These are phyloP conservation scores for Zonotrichia albicollis DNA, from an alignment of 2,797 vertebrate genomes.

Conservation along the genomic window DNA sequence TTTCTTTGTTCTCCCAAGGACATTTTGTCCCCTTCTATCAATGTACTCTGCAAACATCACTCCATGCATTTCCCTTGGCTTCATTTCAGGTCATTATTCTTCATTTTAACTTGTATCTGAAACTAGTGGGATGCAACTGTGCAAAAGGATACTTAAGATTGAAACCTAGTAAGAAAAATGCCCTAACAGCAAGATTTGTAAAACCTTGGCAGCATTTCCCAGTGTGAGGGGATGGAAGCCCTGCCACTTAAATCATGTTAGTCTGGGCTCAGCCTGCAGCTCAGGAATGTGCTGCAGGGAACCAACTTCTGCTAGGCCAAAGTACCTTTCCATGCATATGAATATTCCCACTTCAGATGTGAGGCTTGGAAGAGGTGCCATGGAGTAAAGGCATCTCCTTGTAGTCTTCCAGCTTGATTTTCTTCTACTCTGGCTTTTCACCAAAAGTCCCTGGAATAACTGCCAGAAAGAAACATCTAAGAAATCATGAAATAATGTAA, in stretches of 20 bases:
- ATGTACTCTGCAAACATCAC: neutral
- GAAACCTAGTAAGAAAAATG: neutral
- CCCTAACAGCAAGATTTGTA: neutral
- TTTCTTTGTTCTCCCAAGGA: conserved; percentile 1
- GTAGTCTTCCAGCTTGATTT: neutral
- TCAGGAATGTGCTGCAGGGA: neutral
- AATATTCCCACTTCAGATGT: neutral
- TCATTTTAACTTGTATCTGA: conserved; percentile 13
- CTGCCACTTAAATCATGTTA: neutral
- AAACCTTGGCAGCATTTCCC: neutral
- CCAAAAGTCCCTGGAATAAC: neutral
- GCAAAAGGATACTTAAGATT: neutral
- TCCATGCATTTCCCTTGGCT: conserved; percentile 11
- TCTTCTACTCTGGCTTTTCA: neutral
- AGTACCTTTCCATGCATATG: neutral
- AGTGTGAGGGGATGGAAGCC: neutral
- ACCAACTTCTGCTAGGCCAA: neutral
- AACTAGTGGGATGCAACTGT: neutral
- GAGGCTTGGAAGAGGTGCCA: neutral
- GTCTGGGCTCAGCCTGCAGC: neutral
- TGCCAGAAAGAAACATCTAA: neutral
- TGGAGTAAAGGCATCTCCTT: neutral
- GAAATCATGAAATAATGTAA: neutral
- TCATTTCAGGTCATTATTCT: neutral
- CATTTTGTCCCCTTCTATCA: neutral